phyloP scores from a whole-genome alignment of 1,140 invertebrate genomes.

The Drosophila saltans region DNA sequence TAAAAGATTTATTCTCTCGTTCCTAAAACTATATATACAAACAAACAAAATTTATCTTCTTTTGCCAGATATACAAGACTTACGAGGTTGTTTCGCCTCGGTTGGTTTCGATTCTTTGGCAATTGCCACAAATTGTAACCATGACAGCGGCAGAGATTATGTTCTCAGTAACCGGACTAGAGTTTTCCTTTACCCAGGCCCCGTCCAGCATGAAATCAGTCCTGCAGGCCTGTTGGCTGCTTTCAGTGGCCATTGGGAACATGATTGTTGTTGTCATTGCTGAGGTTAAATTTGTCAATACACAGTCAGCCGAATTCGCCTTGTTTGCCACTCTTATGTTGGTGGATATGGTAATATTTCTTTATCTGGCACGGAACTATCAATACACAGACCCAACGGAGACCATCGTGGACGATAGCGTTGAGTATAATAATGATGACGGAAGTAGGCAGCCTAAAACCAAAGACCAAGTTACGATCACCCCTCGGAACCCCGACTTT shows the following conservation, averaged over 20 bases:
- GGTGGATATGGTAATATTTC: constrained; percentile 92
- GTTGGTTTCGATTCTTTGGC: constrained; percentile 91
- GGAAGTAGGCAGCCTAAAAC: not conserved
- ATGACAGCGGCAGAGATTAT: constrained; percentile 92
- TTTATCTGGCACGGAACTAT: constrained; percentile 89
- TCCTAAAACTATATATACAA: too few species aligned
- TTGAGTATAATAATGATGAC: not conserved
- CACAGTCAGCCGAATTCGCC: constrained; percentile 90
- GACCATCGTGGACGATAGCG: too few species aligned
- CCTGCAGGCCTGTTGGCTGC: constrained; percentile 93
- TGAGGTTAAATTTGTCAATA: constrained; percentile 73
- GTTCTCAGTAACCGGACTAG: constrained; percentile 95
- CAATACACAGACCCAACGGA: constrained; percentile 86
- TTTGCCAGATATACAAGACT: constrained; percentile 28
- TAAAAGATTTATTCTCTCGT: too few species aligned
- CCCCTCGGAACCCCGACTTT: constrained; percentile 13
- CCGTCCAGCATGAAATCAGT: constrained; percentile 96
- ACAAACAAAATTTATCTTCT: not conserved
- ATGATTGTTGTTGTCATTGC: constrained; percentile 93
- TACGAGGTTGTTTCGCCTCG: constrained; percentile 86
- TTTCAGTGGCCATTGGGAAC: constrained; percentile 96
- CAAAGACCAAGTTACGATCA: not conserved
- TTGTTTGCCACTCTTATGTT: constrained; percentile 94
- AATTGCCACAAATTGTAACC: constrained; percentile 93
- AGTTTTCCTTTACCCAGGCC: constrained; percentile 96